Conservation (phyloP, 1,140 invertebrate genomes). For the Drosophila rhopaloa region DNA sequence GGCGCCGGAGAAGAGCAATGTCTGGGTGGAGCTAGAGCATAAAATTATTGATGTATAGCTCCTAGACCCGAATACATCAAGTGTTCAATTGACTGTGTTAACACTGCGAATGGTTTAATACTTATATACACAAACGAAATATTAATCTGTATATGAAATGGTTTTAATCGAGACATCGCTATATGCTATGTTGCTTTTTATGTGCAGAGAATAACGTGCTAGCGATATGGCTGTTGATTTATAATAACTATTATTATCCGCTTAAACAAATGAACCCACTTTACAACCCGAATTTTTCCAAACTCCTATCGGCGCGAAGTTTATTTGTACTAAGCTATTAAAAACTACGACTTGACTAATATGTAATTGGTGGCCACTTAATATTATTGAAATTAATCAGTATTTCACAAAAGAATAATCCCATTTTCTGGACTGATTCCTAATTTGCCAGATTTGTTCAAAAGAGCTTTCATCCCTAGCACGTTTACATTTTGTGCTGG, state of each 20-base stretch:
- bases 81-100: conserved; percentile 81
- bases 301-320: conserved; percentile 2
- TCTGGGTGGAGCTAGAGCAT: conserved; percentile 76
- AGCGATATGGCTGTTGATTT: conserved; percentile 20
- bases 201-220: conserved; percentile 32
- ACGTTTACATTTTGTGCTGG: conserved; percentile 30
- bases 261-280: conserved; percentile 11
- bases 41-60: conserved; percentile 77
- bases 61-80: conserved; percentile 19
- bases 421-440: neutral
- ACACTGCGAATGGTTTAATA: conserved; percentile 69
- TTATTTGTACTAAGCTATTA: conserved; percentile 9
- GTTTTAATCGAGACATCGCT: conserved; percentile 47
- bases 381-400: conserved; percentile 16
- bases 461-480: conserved; percentile 17
- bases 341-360: neutral
- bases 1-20: conserved; percentile 77
- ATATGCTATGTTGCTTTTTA: conserved; percentile 28
- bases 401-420: conserved; percentile 31
- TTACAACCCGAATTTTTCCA: conserved; percentile 10
- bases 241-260: conserved; percentile 5
- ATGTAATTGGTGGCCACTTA: neutral
- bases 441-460: conserved; percentile 8
- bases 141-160: conserved; percentile 20
- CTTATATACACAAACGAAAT: conserved; percentile 28